Conservation (phyloP, 2,113 vertebrate species). For the Pao palembangensis region DNA sequence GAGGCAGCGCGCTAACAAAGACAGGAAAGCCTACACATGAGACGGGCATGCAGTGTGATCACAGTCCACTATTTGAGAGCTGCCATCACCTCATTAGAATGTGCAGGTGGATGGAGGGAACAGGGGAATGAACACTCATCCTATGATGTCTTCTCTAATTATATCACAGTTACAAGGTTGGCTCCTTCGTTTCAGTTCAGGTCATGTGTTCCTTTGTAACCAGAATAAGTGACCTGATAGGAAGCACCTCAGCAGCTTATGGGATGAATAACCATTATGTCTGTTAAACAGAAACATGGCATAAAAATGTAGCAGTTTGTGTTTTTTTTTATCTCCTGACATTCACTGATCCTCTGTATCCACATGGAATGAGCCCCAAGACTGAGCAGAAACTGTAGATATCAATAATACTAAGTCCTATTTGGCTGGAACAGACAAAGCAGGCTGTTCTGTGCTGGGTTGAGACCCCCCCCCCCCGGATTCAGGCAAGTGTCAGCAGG, state of each 20-base stretch:
- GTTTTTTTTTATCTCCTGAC: no score
- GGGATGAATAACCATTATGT: no score
- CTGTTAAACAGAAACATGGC: no score
- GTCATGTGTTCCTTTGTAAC: no score
- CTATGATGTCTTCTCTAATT: constrained; percentile 19
- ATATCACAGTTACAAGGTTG: neutral
- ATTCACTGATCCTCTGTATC: constrained; percentile 24
- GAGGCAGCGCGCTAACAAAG: constrained; percentile 64
- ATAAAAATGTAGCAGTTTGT: no score
- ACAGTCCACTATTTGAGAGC: constrained; percentile 36
- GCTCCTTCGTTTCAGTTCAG: no score
- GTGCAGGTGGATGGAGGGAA: constrained; percentile 65
- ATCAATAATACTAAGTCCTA: constrained; percentile 31
- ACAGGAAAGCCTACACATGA: constrained; percentile 71
- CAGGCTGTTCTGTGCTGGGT: no score
- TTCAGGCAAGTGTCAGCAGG: no score
- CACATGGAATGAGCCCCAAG: constrained; percentile 10
- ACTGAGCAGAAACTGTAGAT: constrained; percentile 28
- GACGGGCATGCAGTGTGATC: constrained; percentile 61
- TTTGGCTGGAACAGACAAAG: constrained; percentile 1
- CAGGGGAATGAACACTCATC: constrained; percentile 21
- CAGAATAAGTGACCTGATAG: neutral
- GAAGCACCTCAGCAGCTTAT: no score
- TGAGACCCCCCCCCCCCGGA: no score
- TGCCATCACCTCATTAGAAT: constrained; percentile 62